Conservation (phyloP, 2,797 vertebrate species). For the Sebastes reedi region DNA sequence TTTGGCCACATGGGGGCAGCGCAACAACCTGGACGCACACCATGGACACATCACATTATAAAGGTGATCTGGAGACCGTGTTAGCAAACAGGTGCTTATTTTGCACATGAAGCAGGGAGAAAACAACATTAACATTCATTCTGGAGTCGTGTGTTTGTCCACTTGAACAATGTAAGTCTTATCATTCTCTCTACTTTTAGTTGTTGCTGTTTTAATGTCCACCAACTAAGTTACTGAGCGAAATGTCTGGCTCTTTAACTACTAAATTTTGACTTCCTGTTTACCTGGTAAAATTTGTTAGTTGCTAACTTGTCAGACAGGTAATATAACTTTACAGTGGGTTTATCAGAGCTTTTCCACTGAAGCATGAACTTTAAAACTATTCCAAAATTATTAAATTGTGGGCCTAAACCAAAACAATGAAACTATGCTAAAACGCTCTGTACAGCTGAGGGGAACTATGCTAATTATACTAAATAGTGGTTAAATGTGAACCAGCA, state of each 20-base stretch:
- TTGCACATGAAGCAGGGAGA: not conserved
- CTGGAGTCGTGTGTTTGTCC: not conserved
- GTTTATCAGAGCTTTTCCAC: not conserved
- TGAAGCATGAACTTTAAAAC: not conserved
- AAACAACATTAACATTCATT: not conserved
- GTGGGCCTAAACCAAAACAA: not conserved
- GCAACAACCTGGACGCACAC: not conserved
- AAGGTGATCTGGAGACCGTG: rapidly evolving
- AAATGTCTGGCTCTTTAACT: not conserved
- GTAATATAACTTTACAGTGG: not conserved
- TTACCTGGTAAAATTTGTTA: not conserved
- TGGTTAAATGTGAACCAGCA: not conserved
- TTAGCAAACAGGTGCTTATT: not conserved
- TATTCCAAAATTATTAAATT: too few species aligned
- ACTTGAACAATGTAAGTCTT: not conserved
- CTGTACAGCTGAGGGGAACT: not conserved
- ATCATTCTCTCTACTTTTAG: not conserved
- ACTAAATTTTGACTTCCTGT: not conserved
- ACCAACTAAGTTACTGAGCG: too few species aligned
- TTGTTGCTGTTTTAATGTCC: not conserved
- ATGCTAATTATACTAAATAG: too few species aligned
- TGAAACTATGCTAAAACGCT: not conserved
- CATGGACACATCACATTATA: not conserved
- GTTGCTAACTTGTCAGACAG: not conserved
- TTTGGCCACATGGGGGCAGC: slow-evolving; percentile 15